Evolutionary conservation across 2,888 invertebrate genomes (phyloP).

Genomic region (Pandemis cinnamomeana): DNA sequence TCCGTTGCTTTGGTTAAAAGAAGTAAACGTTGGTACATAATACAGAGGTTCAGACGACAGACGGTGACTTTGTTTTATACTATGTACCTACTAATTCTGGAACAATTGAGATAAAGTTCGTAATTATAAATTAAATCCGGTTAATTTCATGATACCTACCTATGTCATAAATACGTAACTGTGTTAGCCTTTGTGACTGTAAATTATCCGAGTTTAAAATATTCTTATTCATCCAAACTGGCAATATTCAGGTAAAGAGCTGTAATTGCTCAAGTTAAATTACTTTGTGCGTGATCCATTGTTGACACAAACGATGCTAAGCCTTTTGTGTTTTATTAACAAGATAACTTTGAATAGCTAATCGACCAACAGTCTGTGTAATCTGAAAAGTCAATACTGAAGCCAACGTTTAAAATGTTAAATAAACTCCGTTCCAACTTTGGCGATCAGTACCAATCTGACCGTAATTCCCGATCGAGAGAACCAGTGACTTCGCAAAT

Average conservation of each 20-base stretch:
- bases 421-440: conserved; percentile 9
- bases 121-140: too few species aligned
- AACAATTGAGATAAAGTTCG: too few species aligned
- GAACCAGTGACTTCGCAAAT: conserved; percentile 10
- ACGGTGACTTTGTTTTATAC: too few species aligned
- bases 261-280: not conserved
- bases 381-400: not conserved
- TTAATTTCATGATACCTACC: too few species aligned
- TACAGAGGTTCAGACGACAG: too few species aligned
- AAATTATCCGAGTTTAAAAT: too few species aligned
- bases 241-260: not conserved
- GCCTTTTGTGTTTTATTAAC: not conserved
- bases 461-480: conserved; percentile 16
- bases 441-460: conserved; percentile 7
- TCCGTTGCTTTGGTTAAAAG: too few species aligned
- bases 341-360: conserved; percentile 1
- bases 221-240: too few species aligned
- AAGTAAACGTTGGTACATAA: too few species aligned
- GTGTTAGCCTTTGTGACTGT: too few species aligned
- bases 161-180: too few species aligned
- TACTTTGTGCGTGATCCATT: not conserved
- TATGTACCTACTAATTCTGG: too few species aligned
- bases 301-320: not conserved
- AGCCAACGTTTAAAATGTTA: not conserved
- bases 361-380: not conserved